phyloP scores from a whole-genome alignment of 1,140 invertebrate genomes.

The Panulirus ornatus region DNA sequence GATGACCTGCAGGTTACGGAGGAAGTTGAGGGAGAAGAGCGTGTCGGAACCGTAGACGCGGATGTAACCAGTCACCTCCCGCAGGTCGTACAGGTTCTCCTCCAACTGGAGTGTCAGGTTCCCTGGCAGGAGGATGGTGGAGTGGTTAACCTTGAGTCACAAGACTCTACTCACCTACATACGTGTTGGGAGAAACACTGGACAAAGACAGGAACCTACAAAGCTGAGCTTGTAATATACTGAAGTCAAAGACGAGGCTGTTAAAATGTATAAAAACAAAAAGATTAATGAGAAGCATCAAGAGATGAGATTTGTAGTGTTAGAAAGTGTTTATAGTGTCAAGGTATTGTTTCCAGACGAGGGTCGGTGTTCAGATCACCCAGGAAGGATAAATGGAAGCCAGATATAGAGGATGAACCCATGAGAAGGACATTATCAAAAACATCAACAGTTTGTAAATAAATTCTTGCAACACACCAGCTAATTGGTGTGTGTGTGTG shows the following conservation, averaged over 20 bases:
- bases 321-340: too few relatives aligned
- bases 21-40: constrained; percentile 60
- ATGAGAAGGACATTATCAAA: too few relatives aligned
- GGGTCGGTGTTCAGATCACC: too few relatives aligned
- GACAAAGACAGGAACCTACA: not conserved
- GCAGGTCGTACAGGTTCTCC: constrained; percentile 40
- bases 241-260: not conserved
- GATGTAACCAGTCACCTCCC: constrained; percentile 47
- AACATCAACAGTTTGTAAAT: too few relatives aligned
- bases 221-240: not conserved
- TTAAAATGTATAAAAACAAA: not conserved
- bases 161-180: not conserved
- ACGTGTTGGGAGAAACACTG: too few relatives aligned
- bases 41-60: constrained; percentile 49
- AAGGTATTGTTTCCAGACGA: too few relatives aligned
- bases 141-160: too few relatives aligned
- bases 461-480: too few relatives aligned
- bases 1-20: constrained; percentile 20
- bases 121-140: not conserved
- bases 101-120: constrained; percentile 59
- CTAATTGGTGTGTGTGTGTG: too few relatives aligned
- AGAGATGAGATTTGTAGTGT: not conserved
- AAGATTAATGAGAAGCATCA: not conserved
- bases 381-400: not conserved
- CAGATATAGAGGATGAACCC: not conserved